Percentiles rank a stretch among this genome's conserved stretches.
phyloP scores from a whole-genome alignment of 2,113 vertebrate species.

The Papio anubis region DNA sequence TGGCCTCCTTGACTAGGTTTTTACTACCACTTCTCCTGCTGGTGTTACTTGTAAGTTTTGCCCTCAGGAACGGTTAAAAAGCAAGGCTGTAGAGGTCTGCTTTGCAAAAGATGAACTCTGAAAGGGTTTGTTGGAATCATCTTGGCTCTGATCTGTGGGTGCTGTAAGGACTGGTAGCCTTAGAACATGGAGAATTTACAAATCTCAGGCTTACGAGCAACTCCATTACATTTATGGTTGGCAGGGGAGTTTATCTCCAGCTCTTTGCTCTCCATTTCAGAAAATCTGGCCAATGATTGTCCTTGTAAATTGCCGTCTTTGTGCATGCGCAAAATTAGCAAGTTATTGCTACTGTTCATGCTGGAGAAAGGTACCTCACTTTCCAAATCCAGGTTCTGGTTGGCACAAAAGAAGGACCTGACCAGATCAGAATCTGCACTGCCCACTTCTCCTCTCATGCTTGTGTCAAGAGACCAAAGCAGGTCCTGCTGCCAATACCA shows the following conservation, averaged over 20 bases:
- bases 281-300: neutral
- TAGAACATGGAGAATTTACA: neutral
- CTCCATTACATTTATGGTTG: neutral
- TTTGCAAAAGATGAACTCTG: conserved; percentile 66
- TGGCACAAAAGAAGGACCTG: neutral
- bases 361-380: neutral
- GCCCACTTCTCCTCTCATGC: neutral
- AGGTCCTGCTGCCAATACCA: neutral
- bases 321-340: neutral
- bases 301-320: neutral
- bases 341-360: neutral
- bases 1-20: conserved; percentile 80
- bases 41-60: conserved; percentile 60
- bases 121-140: neutral
- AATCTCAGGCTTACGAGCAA: neutral
- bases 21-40: conserved; percentile 62
- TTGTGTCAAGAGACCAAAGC: neutral
- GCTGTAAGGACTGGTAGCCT: neutral
- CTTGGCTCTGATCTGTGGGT: neutral
- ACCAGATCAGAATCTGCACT: neutral
- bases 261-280: neutral
- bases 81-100: conserved; percentile 54
- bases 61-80: conserved; percentile 47
- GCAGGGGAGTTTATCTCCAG: neutral
- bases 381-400: neutral